Base-by-base conservation (phyloP, 2,797 vertebrate genomes). In the Tinamus major region DNA sequence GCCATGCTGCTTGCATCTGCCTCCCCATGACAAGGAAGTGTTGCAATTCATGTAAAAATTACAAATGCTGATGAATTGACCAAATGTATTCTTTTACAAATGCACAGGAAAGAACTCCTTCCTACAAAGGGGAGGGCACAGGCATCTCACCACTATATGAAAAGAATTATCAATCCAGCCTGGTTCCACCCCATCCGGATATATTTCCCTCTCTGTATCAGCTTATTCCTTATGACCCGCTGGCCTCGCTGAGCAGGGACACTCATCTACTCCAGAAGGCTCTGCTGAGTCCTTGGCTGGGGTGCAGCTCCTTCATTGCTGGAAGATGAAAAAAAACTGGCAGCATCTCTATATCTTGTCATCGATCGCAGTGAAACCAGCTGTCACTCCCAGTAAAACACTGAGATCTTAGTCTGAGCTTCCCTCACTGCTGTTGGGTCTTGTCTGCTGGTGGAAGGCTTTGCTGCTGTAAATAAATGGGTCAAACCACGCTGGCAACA, bases 231-330 rank as follows among this genome's bases (percentile, higher is more conserved):
- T 15, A 44, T 18, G 84, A 91, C 1, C 0, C 75, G 44, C 17
- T 1, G 1, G 44, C 44, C 41, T 80, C 6, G 1, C 6, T 9
- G 63, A 88, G 46, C 65, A 69, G 77, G 20, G 89, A 39, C 37
- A 39, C 17, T 86, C 87, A 20, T 90, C 78, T 67, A 10, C 93
- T 91, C 83, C 90, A 64, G 51, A 81, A 89, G 31, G 39, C 42
- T 88, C 94, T 79, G 85, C 68, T 21, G 80, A 62, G 64, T 56
- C 20, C 67, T 67, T 56, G 85, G 92, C 68, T 84, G 67, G 87
- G 85, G 61, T 64, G 85, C 1, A 29, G 80, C 78, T 88, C 64
- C 51, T 85, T 42, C 63, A 7, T 14, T 35, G 6, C 56, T 1
- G 10, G 44, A 58, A 69, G 4, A 48, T 26, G n/a, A 24, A 33